These are phyloP conservation scores for Branchipolynoe longqiensis DNA, from an alignment of 2,888 invertebrate genomes.

Conservation along the genomic window DNA sequence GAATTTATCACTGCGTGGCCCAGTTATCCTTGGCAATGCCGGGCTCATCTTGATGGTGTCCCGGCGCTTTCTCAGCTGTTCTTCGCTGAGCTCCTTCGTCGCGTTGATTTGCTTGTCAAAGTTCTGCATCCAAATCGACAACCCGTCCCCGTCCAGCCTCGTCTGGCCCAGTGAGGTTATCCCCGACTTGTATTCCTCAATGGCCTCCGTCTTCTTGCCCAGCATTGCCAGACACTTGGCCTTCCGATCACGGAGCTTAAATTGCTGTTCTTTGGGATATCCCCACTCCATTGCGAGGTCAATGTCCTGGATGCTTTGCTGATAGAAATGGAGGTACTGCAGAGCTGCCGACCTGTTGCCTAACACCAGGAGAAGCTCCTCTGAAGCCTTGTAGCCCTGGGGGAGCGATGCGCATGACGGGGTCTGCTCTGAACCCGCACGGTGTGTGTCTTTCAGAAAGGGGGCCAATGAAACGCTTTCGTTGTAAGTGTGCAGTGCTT, in stretches of 20 bases:
- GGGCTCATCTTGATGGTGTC: background rate
- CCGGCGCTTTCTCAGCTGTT: background rate
- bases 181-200: slow-evolving; percentile 52
- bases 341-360: slow-evolving; percentile 78
- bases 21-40: background rate
- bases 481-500: slow-evolving; percentile 75
- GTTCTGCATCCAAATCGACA: slow-evolving; percentile 58
- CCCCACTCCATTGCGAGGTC: slow-evolving; percentile 82
- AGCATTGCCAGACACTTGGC: slow-evolving; percentile 84
- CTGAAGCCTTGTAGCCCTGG: background rate
- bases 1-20: background rate
- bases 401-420: background rate
- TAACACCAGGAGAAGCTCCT: slow-evolving; percentile 65
- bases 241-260: slow-evolving; percentile 87
- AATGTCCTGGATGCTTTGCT: slow-evolving; percentile 75
- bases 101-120: slow-evolving; percentile 60
- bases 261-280: slow-evolving; percentile 85
- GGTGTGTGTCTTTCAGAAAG: too few relatives aligned
- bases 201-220: slow-evolving; percentile 37
- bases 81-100: background rate
- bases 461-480: slow-evolving; percentile 73
- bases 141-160: slow-evolving; percentile 55
- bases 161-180: slow-evolving; percentile 20
- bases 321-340: slow-evolving; percentile 74
- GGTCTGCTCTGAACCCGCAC: slow-evolving; percentile 2